phyloP scores from a whole-genome alignment of 2,888 invertebrate genomes.

The Microchrysa polita region DNA sequence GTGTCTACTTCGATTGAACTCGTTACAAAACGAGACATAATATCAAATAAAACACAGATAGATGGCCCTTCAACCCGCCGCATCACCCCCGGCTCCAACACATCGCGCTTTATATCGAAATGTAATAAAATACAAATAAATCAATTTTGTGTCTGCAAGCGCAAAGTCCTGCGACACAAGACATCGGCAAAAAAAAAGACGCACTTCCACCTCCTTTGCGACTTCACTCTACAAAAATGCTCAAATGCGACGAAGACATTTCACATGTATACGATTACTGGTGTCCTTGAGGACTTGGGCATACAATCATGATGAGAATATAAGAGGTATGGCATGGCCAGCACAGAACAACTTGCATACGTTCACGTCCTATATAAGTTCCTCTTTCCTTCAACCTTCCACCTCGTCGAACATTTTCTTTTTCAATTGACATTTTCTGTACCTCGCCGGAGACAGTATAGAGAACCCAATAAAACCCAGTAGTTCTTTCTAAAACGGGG shows the following conservation, averaged over 20 bases:
- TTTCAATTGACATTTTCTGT: conserved; percentile 1
- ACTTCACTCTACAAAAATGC: neutral
- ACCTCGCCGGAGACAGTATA: neutral
- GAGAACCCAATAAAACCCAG: neutral
- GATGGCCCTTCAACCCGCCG: conserved; percentile 45
- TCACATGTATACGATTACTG: neutral
- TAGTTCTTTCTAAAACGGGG: neutral
- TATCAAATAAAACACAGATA: conserved; percentile 21
- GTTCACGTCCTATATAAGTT: conserved; percentile 5
- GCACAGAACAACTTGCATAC: conserved; percentile 12
- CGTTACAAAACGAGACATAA: conserved; percentile 12
- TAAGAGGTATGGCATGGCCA: too few relatives aligned
- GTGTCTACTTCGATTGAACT: too few relatives aligned
- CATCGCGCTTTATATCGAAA: conserved; percentile 48
- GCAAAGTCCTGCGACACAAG: conserved; percentile 12
- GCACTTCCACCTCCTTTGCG: too few relatives aligned
- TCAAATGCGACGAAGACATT: neutral
- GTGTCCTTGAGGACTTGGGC: neutral
- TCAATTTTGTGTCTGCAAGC: conserved; percentile 48
- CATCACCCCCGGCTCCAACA: conserved; percentile 45
- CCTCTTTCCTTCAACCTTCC: neutral
- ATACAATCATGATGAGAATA: neutral
- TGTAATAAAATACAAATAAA: conserved; percentile 51
- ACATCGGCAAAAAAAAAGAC: neutral
- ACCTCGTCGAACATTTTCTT: neutral